Conservation (phyloP, 1,140 invertebrate genomes). For the Drosophila jambulina region DNA sequence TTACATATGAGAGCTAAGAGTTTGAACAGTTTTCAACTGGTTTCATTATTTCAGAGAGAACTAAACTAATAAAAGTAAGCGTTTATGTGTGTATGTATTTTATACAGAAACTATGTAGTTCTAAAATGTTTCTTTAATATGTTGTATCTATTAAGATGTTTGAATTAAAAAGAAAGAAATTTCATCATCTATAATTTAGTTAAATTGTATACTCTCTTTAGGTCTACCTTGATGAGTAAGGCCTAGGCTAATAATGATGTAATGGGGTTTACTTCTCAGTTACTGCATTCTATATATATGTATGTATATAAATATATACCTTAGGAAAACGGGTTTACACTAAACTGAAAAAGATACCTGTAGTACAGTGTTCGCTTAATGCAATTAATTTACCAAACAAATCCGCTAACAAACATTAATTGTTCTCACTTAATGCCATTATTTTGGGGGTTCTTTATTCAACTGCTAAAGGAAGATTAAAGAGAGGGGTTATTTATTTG, state of each 20-base stretch:
- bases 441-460: constrained; percentile 34
- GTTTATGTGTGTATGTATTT: not conserved
- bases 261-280: constrained; percentile 13
- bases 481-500: constrained; percentile 57
- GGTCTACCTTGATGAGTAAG: constrained; percentile 33
- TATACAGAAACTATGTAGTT: constrained; percentile 1
- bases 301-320: constrained; percentile 22
- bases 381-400: constrained; percentile 68
- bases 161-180: constrained; percentile 1
- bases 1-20: not conserved
- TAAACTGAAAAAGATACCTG: constrained; percentile 43
- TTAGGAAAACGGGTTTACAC: constrained; percentile 28
- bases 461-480: constrained; percentile 66
- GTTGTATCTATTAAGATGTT: constrained; percentile 7
- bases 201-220: constrained; percentile 20
- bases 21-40: not conserved
- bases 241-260: constrained; percentile 31
- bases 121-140: constrained; percentile 4
- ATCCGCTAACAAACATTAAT: constrained; percentile 55
- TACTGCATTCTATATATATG: constrained; percentile 33
- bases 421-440: constrained; percentile 29
- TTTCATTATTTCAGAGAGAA: not conserved
- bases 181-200: constrained; percentile 1
- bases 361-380: constrained; percentile 38
- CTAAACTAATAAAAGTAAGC: constrained; percentile 8